A percentile compares a stretch with the other conserved stretches of the same genome.
Evolutionary conservation across 2,888 invertebrate genomes (phyloP).

Genomic region (Gastrophysa polygoni): DNA sequence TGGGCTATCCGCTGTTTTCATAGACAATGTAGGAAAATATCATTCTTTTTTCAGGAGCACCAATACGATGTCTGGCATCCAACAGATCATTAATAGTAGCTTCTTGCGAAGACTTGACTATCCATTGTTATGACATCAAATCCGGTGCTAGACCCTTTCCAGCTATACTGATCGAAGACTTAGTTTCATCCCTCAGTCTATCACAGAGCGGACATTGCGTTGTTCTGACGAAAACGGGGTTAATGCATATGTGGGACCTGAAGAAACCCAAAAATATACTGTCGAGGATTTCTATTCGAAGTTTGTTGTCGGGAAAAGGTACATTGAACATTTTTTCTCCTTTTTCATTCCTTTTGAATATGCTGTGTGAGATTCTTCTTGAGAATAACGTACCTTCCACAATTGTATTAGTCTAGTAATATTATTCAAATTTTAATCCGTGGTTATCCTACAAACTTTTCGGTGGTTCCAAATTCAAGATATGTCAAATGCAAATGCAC

Average conservation of each 20-base stretch:
- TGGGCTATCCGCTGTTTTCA: no score
- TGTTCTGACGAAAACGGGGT: slow-evolving; percentile 63
- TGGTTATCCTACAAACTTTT: no score
- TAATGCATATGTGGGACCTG: slow-evolving; percentile 68
- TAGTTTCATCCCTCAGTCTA: slow-evolving; percentile 65
- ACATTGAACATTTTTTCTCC: no score
- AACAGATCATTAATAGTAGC: slow-evolving; percentile 67
- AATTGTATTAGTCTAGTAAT: no score
- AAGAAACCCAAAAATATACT: slow-evolving; percentile 59
- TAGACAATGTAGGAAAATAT: not conserved
- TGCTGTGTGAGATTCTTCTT: no score
- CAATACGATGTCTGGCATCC: slow-evolving; percentile 66
- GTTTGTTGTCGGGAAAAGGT: slow-evolving; percentile 65
- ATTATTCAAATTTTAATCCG: no score
- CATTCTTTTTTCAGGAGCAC: slow-evolving; percentile 58
- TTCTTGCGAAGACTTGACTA: slow-evolving; percentile 71
- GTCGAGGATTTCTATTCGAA: slow-evolving; percentile 66
- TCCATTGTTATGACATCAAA: slow-evolving; percentile 67
- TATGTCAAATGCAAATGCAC: no score
- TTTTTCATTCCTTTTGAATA: no score
- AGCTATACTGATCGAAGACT: slow-evolving; percentile 63
- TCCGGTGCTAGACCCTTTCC: slow-evolving; percentile 61
- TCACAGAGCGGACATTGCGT: slow-evolving; percentile 60
- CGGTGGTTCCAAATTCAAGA: no score
- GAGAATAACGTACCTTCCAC: no score